Base-by-base conservation (phyloP, 2,888 invertebrate genomes). In the Ophion obscuratus region DNA sequence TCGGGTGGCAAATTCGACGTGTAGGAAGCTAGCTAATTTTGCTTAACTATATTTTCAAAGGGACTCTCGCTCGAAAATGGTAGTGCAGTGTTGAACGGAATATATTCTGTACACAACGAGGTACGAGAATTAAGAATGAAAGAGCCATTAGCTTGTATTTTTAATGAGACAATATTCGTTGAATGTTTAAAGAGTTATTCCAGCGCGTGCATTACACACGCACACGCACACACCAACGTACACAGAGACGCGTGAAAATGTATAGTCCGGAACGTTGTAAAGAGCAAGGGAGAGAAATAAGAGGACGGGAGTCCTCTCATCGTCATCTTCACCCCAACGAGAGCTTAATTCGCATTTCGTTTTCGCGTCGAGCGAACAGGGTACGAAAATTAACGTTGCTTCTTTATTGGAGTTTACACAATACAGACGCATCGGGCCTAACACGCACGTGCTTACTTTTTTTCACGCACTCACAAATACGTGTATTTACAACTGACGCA, bases 281-380 rank as follows among this genome's bases (percentile, higher is more conserved):
- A 47, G 27, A 6, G 36, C n/a, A 62, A 70, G 75, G 70, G 70
- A 47, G 73, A 57, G 24, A 62, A 27, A 74, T 53, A 57, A 73
- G 68, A 70, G 36, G 68, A 64, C 68, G 76, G 59, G 47, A 74
- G 64, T 59, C 31, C 11, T n/a, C 47, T n/a, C 47, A 76, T 66
- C 62, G n/a, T 20, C 70, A 20, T 27, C 74, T 47, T 68, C 75
- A 20, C 75, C 79, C 64, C 79, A 79, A 79, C 75, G 62, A 71
- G 62, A 80, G 80, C 76, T 81, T 86, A 81, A 86, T 86, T 86
- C 86, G 86, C 74, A 83, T 83, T 80, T 85, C 76, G 79, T 80
- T 85, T 82, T 62, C 75, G 24, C 64, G 70, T 71, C 59, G 75
- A 62, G 79, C 61, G 80, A 64, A 74, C 79, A 47, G 86, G 27